phyloP scores from a whole-genome alignment of 2,888 invertebrate genomes.

The Chironomus riparius region DNA sequence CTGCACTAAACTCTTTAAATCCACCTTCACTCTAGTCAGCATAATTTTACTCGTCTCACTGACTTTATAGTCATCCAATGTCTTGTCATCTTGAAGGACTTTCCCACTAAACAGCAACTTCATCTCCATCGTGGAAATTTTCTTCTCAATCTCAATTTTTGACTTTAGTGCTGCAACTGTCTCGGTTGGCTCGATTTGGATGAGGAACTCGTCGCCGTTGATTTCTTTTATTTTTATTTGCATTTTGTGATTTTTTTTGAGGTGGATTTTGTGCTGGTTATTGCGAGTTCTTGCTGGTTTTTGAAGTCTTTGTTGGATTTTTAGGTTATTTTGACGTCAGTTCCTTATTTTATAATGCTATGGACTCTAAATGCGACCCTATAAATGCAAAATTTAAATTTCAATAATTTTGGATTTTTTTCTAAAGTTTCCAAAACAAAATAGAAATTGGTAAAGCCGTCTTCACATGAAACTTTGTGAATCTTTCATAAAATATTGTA shows the following conservation, averaged over 20 bases:
- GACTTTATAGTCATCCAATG: neutral
- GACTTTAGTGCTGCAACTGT: neutral
- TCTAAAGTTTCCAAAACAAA: too few relatives aligned
- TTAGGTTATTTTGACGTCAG: too few relatives aligned
- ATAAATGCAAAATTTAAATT: too few relatives aligned
- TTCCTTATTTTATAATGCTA: too few relatives aligned
- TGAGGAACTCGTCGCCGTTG: neutral
- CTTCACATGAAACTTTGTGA: too few relatives aligned
- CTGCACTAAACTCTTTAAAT: neutral
- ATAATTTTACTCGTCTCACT: neutral
- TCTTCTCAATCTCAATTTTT: neutral
- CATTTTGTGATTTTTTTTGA: neutral
- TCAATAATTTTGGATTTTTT: too few relatives aligned
- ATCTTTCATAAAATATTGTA: too few relatives aligned
- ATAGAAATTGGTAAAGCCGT: too few relatives aligned
- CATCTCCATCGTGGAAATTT: neutral
- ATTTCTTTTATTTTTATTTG: neutral
- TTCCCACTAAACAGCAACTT: neutral
- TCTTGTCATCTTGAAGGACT: neutral
- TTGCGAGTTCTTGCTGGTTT: too few relatives aligned
- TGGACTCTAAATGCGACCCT: too few relatives aligned
- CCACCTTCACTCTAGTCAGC: neutral
- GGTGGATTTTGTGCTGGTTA: neutral
- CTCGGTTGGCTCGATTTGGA: neutral
- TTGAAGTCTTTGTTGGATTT: too few relatives aligned